These are phyloP conservation scores for Holocentrus rufus DNA, from an alignment of 2,797 vertebrate genomes.

Conservation along the genomic window DNA sequence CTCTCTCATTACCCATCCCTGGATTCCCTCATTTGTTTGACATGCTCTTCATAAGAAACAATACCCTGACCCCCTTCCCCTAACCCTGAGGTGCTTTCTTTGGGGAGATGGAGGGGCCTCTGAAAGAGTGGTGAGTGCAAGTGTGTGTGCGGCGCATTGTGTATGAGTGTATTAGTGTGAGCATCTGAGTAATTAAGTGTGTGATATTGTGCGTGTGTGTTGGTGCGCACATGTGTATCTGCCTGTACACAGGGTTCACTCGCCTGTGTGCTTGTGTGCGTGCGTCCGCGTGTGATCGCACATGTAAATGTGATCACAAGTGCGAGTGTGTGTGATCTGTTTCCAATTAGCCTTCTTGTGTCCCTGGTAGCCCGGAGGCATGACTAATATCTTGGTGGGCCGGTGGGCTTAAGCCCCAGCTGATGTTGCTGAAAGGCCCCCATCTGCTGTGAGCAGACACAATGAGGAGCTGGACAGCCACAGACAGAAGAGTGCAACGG, in stretches of 20 bases:
- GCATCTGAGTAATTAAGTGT: slow-evolving; percentile 72
- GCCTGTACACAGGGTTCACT: slow-evolving; percentile 43
- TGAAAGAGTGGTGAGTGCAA: slow-evolving; percentile 64
- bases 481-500: slow-evolving; percentile 57
- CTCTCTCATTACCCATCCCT: slow-evolving; percentile 69
- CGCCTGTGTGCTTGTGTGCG: slow-evolving; percentile 12
- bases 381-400: slow-evolving; percentile 75
- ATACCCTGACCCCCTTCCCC: slow-evolving; percentile 75
- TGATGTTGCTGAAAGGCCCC: slow-evolving; percentile 71
- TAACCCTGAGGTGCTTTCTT: slow-evolving; percentile 74
- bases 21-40: slow-evolving; percentile 70
- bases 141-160: slow-evolving; percentile 65
- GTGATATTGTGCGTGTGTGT: slow-evolving; percentile 50
- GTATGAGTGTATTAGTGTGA: slow-evolving; percentile 60
- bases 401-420: slow-evolving; percentile 53
- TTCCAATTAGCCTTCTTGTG: slow-evolving; percentile 77
- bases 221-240: slow-evolving; percentile 35
- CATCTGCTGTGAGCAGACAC: slow-evolving; percentile 74
- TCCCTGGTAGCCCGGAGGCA: slow-evolving; percentile 68
- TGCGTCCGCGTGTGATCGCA: slow-evolving; percentile 45
- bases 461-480: slow-evolving; percentile 60
- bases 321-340: slow-evolving; percentile 73
- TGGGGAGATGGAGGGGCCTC: slow-evolving; percentile 59
- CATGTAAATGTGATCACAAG: slow-evolving; percentile 72
- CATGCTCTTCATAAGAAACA: slow-evolving; percentile 76